Evolutionary conservation across 2,888 invertebrate species (phyloP), one percentile per base, ranked within the genome.

Genomic region (Sphaeridia pumilis): DNA sequence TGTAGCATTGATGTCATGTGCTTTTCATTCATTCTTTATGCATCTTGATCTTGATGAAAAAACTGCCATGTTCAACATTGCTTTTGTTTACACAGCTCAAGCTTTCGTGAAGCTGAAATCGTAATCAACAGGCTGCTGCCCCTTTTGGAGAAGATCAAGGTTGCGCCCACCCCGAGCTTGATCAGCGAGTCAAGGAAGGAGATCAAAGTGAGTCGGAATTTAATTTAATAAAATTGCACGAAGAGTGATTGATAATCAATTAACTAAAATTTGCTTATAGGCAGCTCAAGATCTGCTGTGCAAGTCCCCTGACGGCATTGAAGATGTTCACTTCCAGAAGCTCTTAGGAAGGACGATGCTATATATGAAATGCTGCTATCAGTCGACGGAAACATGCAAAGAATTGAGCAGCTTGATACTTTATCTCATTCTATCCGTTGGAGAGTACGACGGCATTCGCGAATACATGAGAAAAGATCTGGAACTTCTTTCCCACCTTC

Each of bases 361-460:
- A 3, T 45, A 51, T 17, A 45, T 51, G 1, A 21, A 22, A 3
- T 17, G 17, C 5, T 27, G 35, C 20, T 21, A 25, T 5, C n/a
- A 22, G 12, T 38, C 35, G 5, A 12, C 25, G 5, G 45, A 51
- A 17, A 35, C 31, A 31, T 51, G 45, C 12, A 51, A 51, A 21
- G 45, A 51, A 20, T 12, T 51, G 20, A 28, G n/a, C 5, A 51
- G 36, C 24, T 26, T 51, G 5, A 4, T 51, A 2, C 12, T 45
- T 25, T 7, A 4, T 14, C 38, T 51, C 14, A 24, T 51, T 4
- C 22, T 24, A 4, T 17, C 25, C 25, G 26, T 51, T 4, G 45
- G 45, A 10, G 45, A 45, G 10, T 45, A 20, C 21, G 51, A 51
- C 1, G 51, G 45, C 20, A 26, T 45, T 5, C n/a, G 34, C 35